A percentile compares a stretch with the other conserved stretches of the same genome.
These are phyloP conservation scores for Heliconius aoede DNA, from an alignment of 2,888 invertebrate species.

Conservation along the genomic window DNA sequence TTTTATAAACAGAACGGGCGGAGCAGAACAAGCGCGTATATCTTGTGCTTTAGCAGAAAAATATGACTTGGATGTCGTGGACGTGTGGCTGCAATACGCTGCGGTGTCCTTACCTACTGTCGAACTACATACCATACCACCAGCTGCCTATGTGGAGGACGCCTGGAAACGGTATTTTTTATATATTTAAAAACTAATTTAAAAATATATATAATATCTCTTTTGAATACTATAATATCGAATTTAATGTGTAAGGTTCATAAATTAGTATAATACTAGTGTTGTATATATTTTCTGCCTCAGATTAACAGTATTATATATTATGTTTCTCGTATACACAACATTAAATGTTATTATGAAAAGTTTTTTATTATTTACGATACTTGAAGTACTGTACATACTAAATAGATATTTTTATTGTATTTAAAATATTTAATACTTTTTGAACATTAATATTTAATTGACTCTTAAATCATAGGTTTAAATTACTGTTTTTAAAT, in stretches of 20 bases:
- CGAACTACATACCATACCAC: conserved; percentile 46
- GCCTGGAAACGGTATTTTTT: conserved; percentile 26
- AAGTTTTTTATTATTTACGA: neutral
- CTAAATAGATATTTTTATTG: neutral
- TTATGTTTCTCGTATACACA: too few species aligned
- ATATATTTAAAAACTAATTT: neutral
- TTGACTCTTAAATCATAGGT: too few species aligned
- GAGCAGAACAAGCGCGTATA: conserved; percentile 56
- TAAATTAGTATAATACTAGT: too few species aligned
- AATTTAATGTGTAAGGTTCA: too few species aligned
- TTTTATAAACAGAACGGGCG: conserved; percentile 53
- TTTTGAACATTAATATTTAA: too few species aligned
- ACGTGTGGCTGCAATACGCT: conserved; percentile 74
- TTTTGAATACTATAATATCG: too few species aligned
- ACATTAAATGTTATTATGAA: neutral
- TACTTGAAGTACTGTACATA: neutral
- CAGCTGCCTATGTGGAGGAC: conserved; percentile 21
- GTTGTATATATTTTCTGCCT: too few species aligned
- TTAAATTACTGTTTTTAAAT: too few species aligned
- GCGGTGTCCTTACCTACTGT: conserved; percentile 47
- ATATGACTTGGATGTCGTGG: conserved; percentile 59
- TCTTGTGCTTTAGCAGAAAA: conserved; percentile 62
- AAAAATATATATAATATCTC: too few species aligned
- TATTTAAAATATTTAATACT: too few species aligned
- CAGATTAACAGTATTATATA: too few species aligned